Evolutionary conservation across 2,888 invertebrate species (phyloP).

Genomic region (Eudemis profundana): DNA sequence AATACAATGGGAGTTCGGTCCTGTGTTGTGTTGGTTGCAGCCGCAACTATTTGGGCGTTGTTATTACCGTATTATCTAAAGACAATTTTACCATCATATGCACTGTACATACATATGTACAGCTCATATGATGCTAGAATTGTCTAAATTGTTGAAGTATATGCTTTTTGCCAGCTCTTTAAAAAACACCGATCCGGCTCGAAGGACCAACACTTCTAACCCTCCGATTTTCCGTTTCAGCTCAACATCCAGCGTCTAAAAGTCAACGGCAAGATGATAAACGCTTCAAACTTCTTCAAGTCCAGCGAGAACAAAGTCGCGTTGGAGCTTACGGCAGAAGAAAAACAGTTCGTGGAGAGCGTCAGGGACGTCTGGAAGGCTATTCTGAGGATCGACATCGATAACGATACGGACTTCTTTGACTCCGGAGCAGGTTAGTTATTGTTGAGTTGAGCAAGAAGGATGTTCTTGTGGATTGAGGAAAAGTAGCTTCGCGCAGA

Average conservation of each 20-base stretch:
- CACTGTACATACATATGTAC: too few species aligned
- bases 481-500: too few species aligned
- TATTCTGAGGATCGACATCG: constrained; percentile 91
- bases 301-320: constrained; percentile 81
- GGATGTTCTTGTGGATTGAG: too few species aligned
- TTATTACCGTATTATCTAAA: too few species aligned
- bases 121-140: too few species aligned
- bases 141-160: too few species aligned
- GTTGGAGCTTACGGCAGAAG: constrained; percentile 90
- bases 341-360: constrained; percentile 87
- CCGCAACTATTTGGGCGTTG: too few species aligned
- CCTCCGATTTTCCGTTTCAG: constrained; percentile 67
- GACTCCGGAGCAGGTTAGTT: constrained; percentile 91
- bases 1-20: too few species aligned
- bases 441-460: too few species aligned
- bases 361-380: constrained; percentile 92
- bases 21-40: too few species aligned
- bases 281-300: constrained; percentile 91
- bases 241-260: constrained; percentile 91
- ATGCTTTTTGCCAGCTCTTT: too few species aligned
- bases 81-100: too few species aligned
- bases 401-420: constrained; percentile 95
- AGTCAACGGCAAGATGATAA: constrained; percentile 92
- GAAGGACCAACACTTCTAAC: constrained; percentile 15
- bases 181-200: neutral